phyloP scores from a whole-genome alignment of 2,113 vertebrate species.

The Dipodomys stephensi region DNA sequence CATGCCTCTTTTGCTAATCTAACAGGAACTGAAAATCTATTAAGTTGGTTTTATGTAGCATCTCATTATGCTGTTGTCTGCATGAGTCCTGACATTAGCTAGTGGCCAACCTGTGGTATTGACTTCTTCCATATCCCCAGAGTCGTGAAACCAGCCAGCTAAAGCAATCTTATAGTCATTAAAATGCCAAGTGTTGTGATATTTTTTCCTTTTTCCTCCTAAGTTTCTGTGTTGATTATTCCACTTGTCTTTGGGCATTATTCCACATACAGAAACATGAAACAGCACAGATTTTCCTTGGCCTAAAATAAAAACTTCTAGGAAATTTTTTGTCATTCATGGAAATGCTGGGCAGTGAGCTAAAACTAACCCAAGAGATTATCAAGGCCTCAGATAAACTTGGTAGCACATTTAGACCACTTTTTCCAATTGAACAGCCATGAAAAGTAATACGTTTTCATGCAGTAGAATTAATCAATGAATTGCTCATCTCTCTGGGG shows the following conservation, averaged over 20 bases:
- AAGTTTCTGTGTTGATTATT: not conserved
- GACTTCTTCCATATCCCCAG: not conserved
- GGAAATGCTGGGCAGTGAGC: not conserved
- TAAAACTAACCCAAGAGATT: not conserved
- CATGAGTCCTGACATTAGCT: not conserved
- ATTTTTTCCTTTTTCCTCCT: not conserved
- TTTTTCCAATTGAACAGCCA: not conserved
- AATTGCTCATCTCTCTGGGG: not conserved
- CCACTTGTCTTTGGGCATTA: not conserved
- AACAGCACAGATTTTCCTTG: not conserved
- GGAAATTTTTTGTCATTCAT: not conserved
- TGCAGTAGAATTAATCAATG: not conserved
- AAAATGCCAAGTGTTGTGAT: not conserved
- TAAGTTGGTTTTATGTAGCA: not conserved
- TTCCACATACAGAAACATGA: not conserved
- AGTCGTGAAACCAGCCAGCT: not conserved
- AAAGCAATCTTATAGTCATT: not conserved
- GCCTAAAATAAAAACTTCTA: not conserved
- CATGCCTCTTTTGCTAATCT: not conserved
- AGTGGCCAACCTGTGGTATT: not conserved
- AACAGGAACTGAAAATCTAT: not conserved
- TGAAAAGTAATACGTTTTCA: not conserved
- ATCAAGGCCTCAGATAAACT: not conserved
- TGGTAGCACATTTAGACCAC: not conserved
- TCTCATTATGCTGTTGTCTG: not conserved